phyloP scores from a whole-genome alignment of 2,888 invertebrate species.

The Synergus umbraculus region DNA sequence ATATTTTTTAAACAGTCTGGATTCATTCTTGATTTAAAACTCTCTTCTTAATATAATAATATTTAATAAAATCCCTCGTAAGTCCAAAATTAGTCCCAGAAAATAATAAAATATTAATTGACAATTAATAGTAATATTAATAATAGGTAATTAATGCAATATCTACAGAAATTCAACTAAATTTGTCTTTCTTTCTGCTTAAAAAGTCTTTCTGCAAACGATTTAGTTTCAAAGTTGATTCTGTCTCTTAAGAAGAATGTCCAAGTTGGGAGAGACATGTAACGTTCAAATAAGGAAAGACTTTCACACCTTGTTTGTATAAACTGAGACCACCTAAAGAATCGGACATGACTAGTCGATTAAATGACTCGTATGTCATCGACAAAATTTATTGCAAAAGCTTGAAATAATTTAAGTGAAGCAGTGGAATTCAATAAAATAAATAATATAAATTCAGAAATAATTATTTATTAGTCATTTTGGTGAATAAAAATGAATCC shows the following conservation, averaged over 20 bases:
- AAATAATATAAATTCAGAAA: neutral
- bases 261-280: constrained; percentile 38
- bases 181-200: neutral
- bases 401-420: neutral
- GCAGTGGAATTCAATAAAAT: neutral
- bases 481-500: neutral
- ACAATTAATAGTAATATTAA: too few species aligned
- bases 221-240: constrained; percentile 25
- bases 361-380: constrained; percentile 19
- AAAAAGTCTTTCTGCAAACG: constrained; percentile 41
- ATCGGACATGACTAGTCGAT: constrained; percentile 25
- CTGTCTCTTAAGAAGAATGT: constrained; percentile 8
- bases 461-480: neutral
- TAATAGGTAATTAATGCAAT: too few species aligned
- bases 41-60: too few species aligned
- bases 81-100: too few species aligned
- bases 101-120: too few species aligned
- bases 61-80: too few species aligned
- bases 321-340: constrained; percentile 28
- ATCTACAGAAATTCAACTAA: neutral
- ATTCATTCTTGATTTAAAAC: neutral
- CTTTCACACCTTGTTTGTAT: constrained; percentile 72
- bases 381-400: constrained; percentile 15
- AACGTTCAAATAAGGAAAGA: constrained; percentile 63
- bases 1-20: neutral